These are phyloP conservation scores for Lepilemur septentrionalis DNA, from an alignment of 2,797 vertebrate genomes.

Conservation along the genomic window DNA sequence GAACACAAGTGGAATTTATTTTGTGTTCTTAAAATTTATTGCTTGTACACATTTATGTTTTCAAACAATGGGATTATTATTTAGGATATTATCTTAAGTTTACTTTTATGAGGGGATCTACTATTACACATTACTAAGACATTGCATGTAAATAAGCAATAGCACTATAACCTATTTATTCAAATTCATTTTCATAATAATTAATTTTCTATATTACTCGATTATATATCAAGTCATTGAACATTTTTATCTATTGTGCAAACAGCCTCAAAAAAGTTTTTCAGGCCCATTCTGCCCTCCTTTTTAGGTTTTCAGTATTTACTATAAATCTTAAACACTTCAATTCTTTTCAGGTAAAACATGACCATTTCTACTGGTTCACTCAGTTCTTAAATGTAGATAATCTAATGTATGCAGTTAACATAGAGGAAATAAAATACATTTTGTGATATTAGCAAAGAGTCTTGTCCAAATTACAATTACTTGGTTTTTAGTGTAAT, in stretches of 20 bases:
- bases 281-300: not conserved
- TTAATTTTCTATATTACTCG: not conserved
- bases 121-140: not conserved
- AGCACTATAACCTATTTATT: not conserved
- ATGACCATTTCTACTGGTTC: not conserved
- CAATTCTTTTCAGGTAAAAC: not conserved
- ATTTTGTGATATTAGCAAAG: not conserved
- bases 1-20: not conserved
- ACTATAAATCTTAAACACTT: not conserved
- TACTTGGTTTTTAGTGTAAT: not conserved
- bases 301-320: not conserved
- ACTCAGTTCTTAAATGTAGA: not conserved
- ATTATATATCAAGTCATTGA: not conserved
- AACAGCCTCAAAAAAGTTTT: not conserved
- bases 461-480: not conserved
- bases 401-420: not conserved
- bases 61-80: not conserved
- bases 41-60: not conserved
- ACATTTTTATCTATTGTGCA: not conserved
- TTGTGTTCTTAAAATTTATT: not conserved
- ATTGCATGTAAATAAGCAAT: not conserved
- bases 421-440: not conserved
- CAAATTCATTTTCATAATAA: not conserved
- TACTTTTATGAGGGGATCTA: not conserved
- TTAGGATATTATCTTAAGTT: not conserved